phyloP scores from a whole-genome alignment of 2,888 invertebrate species.

The Parnassius smintheus region DNA sequence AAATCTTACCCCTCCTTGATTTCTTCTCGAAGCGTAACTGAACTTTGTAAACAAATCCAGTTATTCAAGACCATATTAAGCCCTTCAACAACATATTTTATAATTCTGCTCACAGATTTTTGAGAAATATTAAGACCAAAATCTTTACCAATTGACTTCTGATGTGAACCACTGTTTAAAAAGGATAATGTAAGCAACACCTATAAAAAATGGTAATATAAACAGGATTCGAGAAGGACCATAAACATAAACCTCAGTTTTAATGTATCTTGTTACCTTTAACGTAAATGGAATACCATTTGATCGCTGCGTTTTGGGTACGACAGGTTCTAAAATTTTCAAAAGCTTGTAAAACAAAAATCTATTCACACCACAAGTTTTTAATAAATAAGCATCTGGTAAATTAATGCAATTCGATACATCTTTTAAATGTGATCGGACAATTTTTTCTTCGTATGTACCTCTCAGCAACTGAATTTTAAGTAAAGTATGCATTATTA shows the following conservation, averaged over 20 bases:
- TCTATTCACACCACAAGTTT: conserved; percentile 50
- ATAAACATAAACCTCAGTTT: not conserved
- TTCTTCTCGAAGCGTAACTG: conserved; percentile 43
- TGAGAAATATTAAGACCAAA: conserved; percentile 56
- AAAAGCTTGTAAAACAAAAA: conserved; percentile 49
- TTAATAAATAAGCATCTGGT: conserved; percentile 50
- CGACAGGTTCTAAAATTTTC: conserved; percentile 51
- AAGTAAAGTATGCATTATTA: conserved; percentile 35
- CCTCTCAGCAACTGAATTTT: conserved; percentile 52
- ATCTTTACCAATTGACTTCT: conserved; percentile 54
- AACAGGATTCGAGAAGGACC: not conserved
- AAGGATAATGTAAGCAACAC: conserved; percentile 55
- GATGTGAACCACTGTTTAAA: conserved; percentile 53
- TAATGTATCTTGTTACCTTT: conserved; percentile 40
- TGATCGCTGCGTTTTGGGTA: conserved; percentile 54
- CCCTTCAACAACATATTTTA: conserved; percentile 54
- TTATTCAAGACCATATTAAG: conserved; percentile 49
- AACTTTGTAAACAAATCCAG: conserved; percentile 50
- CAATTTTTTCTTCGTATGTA: conserved; percentile 46
- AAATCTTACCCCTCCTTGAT: conserved; percentile 52
- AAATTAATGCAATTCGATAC: conserved; percentile 47
- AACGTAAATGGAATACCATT: conserved; percentile 59
- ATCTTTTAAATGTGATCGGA: conserved; percentile 43
- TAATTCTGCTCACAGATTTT: conserved; percentile 56
- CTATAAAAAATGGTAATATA: conserved; percentile 33